phyloP scores from a whole-genome alignment of 2,888 invertebrate species.

The Phalera bucephala region DNA sequence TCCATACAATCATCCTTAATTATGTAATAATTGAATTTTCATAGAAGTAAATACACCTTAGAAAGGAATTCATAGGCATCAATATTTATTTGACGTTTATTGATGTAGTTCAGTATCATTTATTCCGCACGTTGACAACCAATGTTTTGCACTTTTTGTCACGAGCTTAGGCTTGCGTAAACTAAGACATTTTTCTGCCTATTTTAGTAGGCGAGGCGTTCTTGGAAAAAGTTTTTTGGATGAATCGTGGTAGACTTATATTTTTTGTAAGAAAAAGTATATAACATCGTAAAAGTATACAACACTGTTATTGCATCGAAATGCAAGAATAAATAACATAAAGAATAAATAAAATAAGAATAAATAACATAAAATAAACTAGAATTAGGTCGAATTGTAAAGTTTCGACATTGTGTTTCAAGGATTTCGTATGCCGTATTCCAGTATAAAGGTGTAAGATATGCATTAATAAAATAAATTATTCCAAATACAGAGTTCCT shows the following conservation, averaged over 20 bases:
- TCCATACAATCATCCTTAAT: too few species aligned
- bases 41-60: too few species aligned
- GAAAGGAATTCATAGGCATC: neutral
- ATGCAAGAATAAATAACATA: neutral
- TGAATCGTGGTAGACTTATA: neutral
- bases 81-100: neutral
- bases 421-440: too few species aligned
- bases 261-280: neutral
- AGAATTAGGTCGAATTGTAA: too few species aligned
- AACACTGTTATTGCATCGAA: neutral
- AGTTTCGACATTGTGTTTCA: too few species aligned
- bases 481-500: too few species aligned
- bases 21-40: too few species aligned
- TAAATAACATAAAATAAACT: too few species aligned
- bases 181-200: neutral
- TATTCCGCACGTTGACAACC: neutral
- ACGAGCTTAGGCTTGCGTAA: neutral
- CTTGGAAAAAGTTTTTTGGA: neutral
- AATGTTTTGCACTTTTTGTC: neutral
- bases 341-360: too few species aligned
- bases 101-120: neutral
- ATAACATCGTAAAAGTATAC: neutral
- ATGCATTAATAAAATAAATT: too few species aligned
- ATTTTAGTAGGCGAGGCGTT: neutral
- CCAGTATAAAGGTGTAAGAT: too few species aligned